These are phyloP conservation scores for Cyanoramphus novaezelandiae DNA, from an alignment of 2,113 vertebrate genomes.

Conservation along the genomic window DNA sequence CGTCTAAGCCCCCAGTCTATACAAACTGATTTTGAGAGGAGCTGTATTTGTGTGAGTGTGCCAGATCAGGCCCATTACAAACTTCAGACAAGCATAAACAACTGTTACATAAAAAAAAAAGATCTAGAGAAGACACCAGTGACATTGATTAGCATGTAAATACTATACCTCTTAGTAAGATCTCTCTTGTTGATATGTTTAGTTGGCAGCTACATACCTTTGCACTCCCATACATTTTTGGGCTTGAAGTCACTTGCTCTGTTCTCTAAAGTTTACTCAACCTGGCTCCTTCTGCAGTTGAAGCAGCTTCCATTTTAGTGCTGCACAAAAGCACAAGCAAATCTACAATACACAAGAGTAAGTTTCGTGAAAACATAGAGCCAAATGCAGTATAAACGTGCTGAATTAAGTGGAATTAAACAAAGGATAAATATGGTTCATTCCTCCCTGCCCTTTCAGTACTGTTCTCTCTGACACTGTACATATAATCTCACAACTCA, in stretches of 20 bases:
- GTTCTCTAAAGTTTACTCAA: not conserved
- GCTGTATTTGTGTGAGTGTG: constrained; percentile 8
- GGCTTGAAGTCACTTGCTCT: not conserved
- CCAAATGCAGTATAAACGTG: not conserved
- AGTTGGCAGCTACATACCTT: not conserved
- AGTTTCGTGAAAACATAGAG: not conserved
- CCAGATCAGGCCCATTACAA: constrained; percentile 29
- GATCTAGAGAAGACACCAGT: not conserved
- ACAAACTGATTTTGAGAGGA: constrained; percentile 42
- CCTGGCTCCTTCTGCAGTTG: not conserved
- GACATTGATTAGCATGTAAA: not conserved
- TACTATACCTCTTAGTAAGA: not conserved
- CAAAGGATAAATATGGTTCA: not conserved
- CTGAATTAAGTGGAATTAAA: constrained; percentile 42
- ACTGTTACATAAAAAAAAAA: not conserved
- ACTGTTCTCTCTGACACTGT: not conserved
- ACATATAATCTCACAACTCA: not conserved
- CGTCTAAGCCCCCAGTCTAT: not conserved
- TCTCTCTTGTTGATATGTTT: not conserved
- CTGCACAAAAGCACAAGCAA: not conserved
- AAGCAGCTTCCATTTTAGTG: not conserved
- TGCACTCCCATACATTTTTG: not conserved
- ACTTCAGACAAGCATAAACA: constrained; percentile 1
- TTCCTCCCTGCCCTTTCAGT: not conserved
- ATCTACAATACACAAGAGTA: not conserved